Evolutionary conservation across 2,888 invertebrate genomes (phyloP), one percentile per base, ranked within the genome.

Genomic region (Criorhina ranunculi): DNA sequence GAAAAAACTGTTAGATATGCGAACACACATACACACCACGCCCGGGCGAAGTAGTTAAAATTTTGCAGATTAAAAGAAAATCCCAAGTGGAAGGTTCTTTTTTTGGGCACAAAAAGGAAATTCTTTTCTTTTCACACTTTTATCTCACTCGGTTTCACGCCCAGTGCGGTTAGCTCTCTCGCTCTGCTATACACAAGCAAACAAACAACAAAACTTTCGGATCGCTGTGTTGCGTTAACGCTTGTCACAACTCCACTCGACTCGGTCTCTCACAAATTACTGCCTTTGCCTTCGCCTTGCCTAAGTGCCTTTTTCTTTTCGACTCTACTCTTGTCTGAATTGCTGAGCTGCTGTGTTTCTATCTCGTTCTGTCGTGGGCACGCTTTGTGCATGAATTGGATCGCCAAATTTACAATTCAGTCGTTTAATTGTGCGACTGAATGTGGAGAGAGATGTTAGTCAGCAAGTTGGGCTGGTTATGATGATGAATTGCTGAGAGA

Each of bases 201-300:
- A 85, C 85, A 70, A 80, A 75, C 79, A 85, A 85, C 83, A 83
- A 83, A 83, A 83, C 85, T 85, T 86, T 86, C 82, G 79, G 86
- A 86, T 87, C 86, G 87, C 87, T 87, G 83, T 80, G 86, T 86
- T 86, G 86, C 87, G 86, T 80, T 75, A 55, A 70, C 77, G 76
- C 75, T 75, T 76, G 19, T 59, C 78, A 78, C 86, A 86, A 87
- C 86, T 86, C 81, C 86, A 86, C 86, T 87, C 87, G 83, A 86
- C 86, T 83, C 83, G 79, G 79, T 81, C 62, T 77, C 76, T 86
- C 79, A 86, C 44, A 87, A 75, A 85, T 86, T 75, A 87, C 86
- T 87, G 82, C 35, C 57, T 70, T 46, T 73, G 55, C 53, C 77
- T 53, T n/a, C n/a, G n/a, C n/a, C n/a, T n/a, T n/a, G n/a, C n/a